Base-by-base conservation (phyloP, 2,797 vertebrate species). In the Sternarchorhynchus goeldii region DNA sequence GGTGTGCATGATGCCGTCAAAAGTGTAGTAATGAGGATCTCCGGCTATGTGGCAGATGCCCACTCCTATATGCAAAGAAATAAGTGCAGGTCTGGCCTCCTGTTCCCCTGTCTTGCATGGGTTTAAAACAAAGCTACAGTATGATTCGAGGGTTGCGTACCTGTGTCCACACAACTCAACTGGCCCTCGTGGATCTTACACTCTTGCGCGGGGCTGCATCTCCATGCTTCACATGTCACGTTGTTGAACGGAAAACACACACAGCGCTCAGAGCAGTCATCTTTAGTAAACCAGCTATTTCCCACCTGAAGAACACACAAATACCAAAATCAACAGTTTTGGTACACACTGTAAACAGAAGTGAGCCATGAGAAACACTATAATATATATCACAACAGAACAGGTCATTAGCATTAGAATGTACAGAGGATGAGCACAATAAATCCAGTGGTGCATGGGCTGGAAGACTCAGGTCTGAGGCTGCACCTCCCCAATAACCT, bases 11-110 rank as follows among this genome's bases (percentile, higher is more conserved):
- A 85, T 56, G 5, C 92, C 87, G 36, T 96, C 94, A 17, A 96
- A 96, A 29, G 94, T 95, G 88, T 93, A 91, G 75, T 94, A 95
- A 85, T 93, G 92, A 29, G 94, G 93, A 68, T 93, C 91, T 58
- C 92, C 92, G 0, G 92, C 90, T 45, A 94, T 88, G 0, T 90
- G 92, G 72, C 95, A 96, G 73, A 94, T 87, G 1, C 93, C 94
- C 79, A 90, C 82, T 39, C 91, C 95, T 96, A 75, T 6, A 34
- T 32, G 71, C 20, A 59, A 5, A 75, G 1, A 74, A 0, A 72
- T 57, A 25, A 14, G 29, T 72, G 10, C 34, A 62, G 31, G 73
- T 45, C 74, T n/a, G 41, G 29, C 60, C 57, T 29, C 12, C 60
- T 18, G 53, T 57, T 20, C 6, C 1, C 2, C 20, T 62, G 5